These are phyloP conservation scores for Cavia porcellus DNA, from an alignment of 2,113 vertebrate species.

Conservation along the genomic window DNA sequence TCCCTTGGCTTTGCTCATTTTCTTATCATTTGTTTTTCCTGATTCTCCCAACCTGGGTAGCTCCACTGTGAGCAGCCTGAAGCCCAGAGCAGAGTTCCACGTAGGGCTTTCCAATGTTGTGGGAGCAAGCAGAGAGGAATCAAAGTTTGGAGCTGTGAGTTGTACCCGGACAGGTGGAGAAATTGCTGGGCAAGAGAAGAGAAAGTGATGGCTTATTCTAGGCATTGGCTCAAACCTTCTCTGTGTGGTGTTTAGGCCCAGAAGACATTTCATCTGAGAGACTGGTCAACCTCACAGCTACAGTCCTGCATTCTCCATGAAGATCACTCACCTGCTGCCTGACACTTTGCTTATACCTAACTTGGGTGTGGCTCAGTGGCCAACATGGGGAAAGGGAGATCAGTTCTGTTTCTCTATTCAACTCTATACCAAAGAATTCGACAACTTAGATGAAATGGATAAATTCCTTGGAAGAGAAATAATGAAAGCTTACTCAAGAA, in stretches of 20 bases:
- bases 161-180: not conserved
- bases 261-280: not conserved
- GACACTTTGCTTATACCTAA: accelerated
- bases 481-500: not conserved
- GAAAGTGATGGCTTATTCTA: not conserved
- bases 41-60: not conserved
- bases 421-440: not conserved
- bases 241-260: too few relatives aligned
- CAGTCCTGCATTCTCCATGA: not conserved
- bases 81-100: not conserved
- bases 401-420: not conserved
- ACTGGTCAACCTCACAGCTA: not conserved
- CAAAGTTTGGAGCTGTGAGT: not conserved
- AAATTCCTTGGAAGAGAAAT: not conserved
- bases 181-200: not conserved
- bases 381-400: too few relatives aligned
- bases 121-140: not conserved
- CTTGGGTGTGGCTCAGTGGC: not conserved
- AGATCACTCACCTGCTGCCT: not conserved
- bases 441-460: not conserved
- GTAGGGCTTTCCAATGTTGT: not conserved
- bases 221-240: not conserved
- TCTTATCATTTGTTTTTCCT: not conserved
- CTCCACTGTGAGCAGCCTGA: not conserved
- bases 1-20: not conserved